These are phyloP conservation scores for Brachylomia viminalis DNA, from an alignment of 2,888 invertebrate species.

Conservation along the genomic window DNA sequence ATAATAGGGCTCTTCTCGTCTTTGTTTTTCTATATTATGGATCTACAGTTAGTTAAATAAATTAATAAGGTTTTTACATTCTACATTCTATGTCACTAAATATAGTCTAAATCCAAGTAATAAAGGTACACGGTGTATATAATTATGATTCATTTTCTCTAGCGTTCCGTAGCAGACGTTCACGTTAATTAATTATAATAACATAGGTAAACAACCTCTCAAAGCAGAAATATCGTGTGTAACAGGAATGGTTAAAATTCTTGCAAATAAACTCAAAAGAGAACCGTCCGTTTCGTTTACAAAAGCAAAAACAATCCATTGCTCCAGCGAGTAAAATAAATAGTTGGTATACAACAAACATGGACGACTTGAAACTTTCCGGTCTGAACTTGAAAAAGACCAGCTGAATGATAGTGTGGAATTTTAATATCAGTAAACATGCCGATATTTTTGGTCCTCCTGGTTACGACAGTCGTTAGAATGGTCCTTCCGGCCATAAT, in stretches of 20 bases:
- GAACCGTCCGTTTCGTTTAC: conserved; percentile 8
- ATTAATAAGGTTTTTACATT: neutral
- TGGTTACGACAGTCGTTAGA: neutral
- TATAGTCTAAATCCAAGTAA: neutral
- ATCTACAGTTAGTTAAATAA: neutral
- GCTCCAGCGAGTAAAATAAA: conserved; percentile 39
- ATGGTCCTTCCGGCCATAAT: neutral
- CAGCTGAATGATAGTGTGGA: neutral
- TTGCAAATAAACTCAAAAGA: conserved; percentile 36
- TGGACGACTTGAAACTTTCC: conserved; percentile 1
- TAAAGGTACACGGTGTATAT: neutral
- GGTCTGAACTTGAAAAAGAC: neutral
- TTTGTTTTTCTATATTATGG: too few species aligned
- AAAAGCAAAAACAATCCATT: conserved; percentile 36
- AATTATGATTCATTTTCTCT: neutral
- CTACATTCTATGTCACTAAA: neutral
- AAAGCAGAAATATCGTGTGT: neutral
- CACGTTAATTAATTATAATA: neutral
- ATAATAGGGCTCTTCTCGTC: neutral
- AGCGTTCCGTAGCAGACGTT: neutral
- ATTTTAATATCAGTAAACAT: conserved; percentile 11
- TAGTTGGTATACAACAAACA: conserved; percentile 27
- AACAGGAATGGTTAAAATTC: conserved; percentile 17
- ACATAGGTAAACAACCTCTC: neutral
- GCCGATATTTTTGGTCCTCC: neutral